These are phyloP conservation scores for Phania funesta DNA, from an alignment of 2,888 invertebrate species.

Conservation along the genomic window DNA sequence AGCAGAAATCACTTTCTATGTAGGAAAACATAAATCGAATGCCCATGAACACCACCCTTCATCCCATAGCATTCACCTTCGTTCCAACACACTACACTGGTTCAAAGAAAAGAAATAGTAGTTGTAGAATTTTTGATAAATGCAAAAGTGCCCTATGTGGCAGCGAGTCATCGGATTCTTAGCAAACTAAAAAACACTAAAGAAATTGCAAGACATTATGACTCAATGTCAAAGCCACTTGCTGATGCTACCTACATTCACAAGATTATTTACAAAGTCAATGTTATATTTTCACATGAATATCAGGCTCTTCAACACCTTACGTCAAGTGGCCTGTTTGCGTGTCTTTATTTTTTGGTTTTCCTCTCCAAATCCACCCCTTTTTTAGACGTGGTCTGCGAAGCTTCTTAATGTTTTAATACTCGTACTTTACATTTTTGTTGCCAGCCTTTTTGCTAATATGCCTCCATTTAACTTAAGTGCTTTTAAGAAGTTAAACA, in stretches of 20 bases:
- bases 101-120: no score
- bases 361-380: neutral
- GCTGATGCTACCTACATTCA: neutral
- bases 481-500: constrained; percentile 62
- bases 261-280: constrained; percentile 34
- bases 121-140: no score
- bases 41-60: no score
- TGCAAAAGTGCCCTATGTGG: no score
- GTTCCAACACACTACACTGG: no score
- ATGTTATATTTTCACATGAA: constrained; percentile 5
- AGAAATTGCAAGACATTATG: neutral
- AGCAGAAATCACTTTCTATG: no score
- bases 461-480: constrained; percentile 56
- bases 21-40: no score
- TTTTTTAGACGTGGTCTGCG: neutral
- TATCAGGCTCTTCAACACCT: constrained; percentile 39
- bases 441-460: constrained; percentile 9
- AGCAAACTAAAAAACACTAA: neutral
- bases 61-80: no score
- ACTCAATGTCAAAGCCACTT: constrained; percentile 30
- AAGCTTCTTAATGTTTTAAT: constrained; percentile 39
- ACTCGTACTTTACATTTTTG: neutral
- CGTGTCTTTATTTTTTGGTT: constrained; percentile 25
- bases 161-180: neutral
- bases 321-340: constrained; percentile 13